Percentiles rank a stretch among this genome's conserved stretches.
These are phyloP conservation scores for Chloroclysta siterata DNA, from an alignment of 2,888 invertebrate genomes.

Conservation along the genomic window DNA sequence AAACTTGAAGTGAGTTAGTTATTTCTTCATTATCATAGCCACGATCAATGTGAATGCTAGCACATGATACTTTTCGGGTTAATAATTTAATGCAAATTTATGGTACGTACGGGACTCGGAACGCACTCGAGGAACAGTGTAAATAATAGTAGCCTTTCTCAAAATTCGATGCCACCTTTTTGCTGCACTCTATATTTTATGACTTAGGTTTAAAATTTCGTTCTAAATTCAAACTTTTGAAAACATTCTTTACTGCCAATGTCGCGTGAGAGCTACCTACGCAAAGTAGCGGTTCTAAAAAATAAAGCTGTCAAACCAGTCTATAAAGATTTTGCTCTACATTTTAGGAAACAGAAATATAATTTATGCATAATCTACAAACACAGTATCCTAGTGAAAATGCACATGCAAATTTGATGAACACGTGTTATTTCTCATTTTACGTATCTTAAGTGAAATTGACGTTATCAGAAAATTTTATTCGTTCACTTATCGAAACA, in stretches of 20 bases:
- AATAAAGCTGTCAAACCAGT: constrained; percentile 18
- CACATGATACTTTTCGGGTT: constrained; percentile 62
- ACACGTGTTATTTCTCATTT: neutral
- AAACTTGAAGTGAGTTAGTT: constrained; percentile 33
- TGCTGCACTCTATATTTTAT: constrained; percentile 32
- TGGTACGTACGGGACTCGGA: constrained; percentile 48
- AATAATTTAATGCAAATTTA: constrained; percentile 70
- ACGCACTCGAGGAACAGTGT: constrained; percentile 37
- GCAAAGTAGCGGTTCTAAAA: constrained; percentile 18
- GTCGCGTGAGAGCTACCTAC: constrained; percentile 29
- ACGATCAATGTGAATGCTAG: constrained; percentile 63
- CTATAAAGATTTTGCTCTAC: constrained; percentile 16
- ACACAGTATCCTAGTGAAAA: neutral
- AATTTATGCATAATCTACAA: neutral
- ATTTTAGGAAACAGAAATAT: constrained; percentile 14
- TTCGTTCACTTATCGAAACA: constrained; percentile 49
- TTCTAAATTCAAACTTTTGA: constrained; percentile 28
- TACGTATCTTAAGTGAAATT: constrained; percentile 33
- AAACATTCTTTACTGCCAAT: constrained; percentile 24
- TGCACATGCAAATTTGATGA: neutral
- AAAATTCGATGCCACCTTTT: constrained; percentile 39
- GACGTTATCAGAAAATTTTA: constrained; percentile 38
- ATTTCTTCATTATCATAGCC: constrained; percentile 55
- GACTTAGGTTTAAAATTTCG: constrained; percentile 25
- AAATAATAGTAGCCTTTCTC: constrained; percentile 13